A percentile compares a stretch with the other conserved stretches of the same genome.
Conservation (phyloP, 2,113 vertebrate species). For the Pavo muticus region DNA sequence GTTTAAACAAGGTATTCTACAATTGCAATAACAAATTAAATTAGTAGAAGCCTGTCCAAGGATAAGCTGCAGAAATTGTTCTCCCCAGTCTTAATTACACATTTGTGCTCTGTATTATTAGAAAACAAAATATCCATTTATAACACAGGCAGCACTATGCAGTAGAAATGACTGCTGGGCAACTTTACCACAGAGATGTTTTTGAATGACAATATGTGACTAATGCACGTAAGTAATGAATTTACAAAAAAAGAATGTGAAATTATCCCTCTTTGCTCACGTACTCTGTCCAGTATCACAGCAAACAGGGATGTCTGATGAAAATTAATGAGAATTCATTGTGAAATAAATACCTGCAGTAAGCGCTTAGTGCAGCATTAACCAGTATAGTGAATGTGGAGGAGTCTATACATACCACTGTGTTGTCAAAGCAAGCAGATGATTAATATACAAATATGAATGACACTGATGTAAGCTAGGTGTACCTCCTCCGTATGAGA, state of each 20-base stretch:
- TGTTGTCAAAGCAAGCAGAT: too few relatives aligned
- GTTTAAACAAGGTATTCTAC: neutral
- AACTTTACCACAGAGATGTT: neutral
- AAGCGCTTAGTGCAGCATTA: neutral
- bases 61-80: constrained; percentile 6
- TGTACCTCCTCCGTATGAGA: neutral
- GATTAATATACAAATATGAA: neutral
- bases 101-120: neutral
- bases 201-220: neutral
- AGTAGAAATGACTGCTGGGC: neutral
- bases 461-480: neutral
- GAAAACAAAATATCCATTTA: constrained; percentile 5
- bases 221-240: neutral
- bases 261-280: neutral
- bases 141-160: neutral
- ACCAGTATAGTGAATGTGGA: neutral
- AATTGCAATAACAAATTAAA: neutral
- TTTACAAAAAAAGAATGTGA: neutral
- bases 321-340: neutral
- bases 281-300: fast-evolving
- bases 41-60: neutral
- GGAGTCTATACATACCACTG: neutral
- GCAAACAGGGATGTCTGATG: fast-evolving
- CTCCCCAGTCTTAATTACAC: neutral
- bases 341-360: neutral